Percentiles rank a stretch among this genome's conserved stretches.
Evolutionary conservation across 1,140 invertebrate genomes (phyloP).

Genomic region (Drosophila kohkoa): DNA sequence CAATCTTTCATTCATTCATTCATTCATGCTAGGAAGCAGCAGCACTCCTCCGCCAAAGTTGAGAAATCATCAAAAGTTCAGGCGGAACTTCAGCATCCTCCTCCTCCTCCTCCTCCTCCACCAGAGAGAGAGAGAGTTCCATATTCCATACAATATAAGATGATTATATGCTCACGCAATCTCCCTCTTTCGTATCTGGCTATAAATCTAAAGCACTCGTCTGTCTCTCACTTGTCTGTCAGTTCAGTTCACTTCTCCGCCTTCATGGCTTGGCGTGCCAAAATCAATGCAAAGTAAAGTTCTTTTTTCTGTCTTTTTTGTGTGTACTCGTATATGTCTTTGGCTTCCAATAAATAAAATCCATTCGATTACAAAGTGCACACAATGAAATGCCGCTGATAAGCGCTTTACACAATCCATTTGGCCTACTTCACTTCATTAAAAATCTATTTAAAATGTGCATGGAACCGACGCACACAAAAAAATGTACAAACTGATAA

Average conservation of each 20-base stretch:
- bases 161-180: constrained; percentile 78
- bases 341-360: constrained; percentile 72
- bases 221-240: constrained; percentile 26
- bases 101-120: constrained; percentile 5
- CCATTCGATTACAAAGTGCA: constrained; percentile 79
- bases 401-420: constrained; percentile 68
- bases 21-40: constrained; percentile 59
- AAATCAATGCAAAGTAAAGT: constrained; percentile 70
- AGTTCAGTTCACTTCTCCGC: constrained; percentile 1
- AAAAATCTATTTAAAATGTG: constrained; percentile 79
- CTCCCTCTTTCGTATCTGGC: constrained; percentile 55
- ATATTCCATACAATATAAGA: constrained; percentile 59
- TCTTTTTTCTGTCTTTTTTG: constrained; percentile 24
- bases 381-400: constrained; percentile 75
- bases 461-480: constrained; percentile 1
- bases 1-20: constrained; percentile 78
- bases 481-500: constrained; percentile 38
- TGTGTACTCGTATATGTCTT: constrained; percentile 7
- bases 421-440: constrained; percentile 81
- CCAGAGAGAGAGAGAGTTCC: too few relatives aligned
- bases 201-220: constrained; percentile 65
- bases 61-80: constrained; percentile 78
- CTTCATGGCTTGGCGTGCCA: constrained; percentile 54
- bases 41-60: constrained; percentile 51
- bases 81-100: constrained; percentile 54